phyloP scores from a whole-genome alignment of 2,888 invertebrate genomes.

The Microplitis manilae region DNA sequence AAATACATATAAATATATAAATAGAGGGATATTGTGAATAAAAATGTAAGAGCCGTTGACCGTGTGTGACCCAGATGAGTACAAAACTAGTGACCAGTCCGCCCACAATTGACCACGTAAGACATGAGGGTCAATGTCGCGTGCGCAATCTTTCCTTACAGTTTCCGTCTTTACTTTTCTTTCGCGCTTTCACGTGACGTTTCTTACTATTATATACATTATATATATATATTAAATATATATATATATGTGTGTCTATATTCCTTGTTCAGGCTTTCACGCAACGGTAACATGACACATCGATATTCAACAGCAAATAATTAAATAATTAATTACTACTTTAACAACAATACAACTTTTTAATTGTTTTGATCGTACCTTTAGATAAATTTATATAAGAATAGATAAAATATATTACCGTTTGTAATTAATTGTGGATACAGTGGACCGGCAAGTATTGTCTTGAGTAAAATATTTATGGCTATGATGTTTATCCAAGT shows the following conservation, averaged over 20 bases:
- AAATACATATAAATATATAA: neutral
- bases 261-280: constrained; percentile 31
- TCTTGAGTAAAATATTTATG: constrained; percentile 29
- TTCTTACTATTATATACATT: constrained; percentile 23
- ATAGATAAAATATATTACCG: constrained; percentile 26
- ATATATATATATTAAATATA: too few relatives aligned
- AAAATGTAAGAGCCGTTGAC: constrained; percentile 56
- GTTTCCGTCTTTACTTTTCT: constrained; percentile 39
- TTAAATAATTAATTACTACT: neutral
- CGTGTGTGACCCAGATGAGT: constrained; percentile 60
- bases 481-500: constrained; percentile 24
- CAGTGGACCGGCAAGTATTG: constrained; percentile 24
- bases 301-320: neutral
- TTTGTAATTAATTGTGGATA: constrained; percentile 30
- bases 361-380: neutral
- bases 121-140: constrained; percentile 66
- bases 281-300: constrained; percentile 25
- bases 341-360: neutral
- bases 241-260: constrained; percentile 24
- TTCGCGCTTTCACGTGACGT: constrained; percentile 37
- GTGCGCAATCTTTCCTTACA: constrained; percentile 41
- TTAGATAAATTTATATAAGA: neutral
- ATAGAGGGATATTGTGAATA: neutral
- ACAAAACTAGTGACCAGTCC: constrained; percentile 61
- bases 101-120: constrained; percentile 62